Percentiles rank a stretch among this genome's conserved stretches.
phyloP scores from a whole-genome alignment of 2,113 vertebrate species.

The Phylloscopus trochilus region DNA sequence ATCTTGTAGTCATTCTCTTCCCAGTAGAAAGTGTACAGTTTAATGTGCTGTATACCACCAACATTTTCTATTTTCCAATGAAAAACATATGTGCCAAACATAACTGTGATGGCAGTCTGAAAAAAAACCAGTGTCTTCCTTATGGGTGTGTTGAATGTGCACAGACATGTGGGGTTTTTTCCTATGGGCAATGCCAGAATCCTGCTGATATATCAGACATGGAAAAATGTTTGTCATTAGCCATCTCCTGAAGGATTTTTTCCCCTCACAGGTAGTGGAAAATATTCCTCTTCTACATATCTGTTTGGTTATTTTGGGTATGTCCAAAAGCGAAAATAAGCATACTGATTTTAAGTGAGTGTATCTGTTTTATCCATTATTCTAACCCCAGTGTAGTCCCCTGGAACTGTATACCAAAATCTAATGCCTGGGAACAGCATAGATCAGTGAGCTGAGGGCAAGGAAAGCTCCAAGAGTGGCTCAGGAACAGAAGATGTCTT shows the following conservation, averaged over 20 bases:
- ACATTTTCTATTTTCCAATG: neutral
- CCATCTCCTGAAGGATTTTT: slow-evolving; percentile 32
- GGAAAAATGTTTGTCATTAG: slow-evolving; percentile 38
- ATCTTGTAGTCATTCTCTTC: neutral
- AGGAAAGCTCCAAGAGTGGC: neutral
- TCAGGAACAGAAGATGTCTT: neutral
- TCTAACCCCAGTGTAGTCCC: neutral
- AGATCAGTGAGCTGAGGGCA: neutral
- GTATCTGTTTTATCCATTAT: neutral
- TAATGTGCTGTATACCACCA: neutral
- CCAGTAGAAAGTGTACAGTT: neutral
- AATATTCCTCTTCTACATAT: slow-evolving; percentile 21
- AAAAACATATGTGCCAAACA: neutral
- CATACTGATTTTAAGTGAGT: neutral
- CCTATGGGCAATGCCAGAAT: slow-evolving; percentile 38
- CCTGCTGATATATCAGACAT: slow-evolving; percentile 26
- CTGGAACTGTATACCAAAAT: neutral
- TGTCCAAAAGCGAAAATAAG: neutral
- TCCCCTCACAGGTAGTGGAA: slow-evolving; percentile 34
- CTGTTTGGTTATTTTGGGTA: neutral
- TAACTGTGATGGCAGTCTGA: neutral
- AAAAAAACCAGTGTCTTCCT: neutral
- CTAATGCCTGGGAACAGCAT: neutral
- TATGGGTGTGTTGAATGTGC: slow-evolving; percentile 12
- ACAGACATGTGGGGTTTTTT: slow-evolving; percentile 42